These are phyloP conservation scores for Parazoanthus atlanticus DNA, from an alignment of 92 coral and sea anemone species.

Conservation along the genomic window DNA sequence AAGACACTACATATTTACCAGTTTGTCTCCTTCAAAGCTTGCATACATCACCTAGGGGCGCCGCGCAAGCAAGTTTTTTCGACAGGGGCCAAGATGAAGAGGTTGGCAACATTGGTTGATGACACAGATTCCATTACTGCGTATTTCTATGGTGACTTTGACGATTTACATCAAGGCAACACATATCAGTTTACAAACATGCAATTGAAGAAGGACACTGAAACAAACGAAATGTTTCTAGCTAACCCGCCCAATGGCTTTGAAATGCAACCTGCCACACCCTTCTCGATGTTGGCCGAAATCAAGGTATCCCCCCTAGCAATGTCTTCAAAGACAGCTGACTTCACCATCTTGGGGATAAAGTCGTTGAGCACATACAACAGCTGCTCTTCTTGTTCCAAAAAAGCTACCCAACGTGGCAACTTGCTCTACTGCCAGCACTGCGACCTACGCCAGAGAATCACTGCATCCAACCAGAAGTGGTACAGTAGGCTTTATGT, in stretches of 20 bases:
- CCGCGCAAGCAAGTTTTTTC: slow-evolving; percentile 33
- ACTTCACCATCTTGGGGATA: slow-evolving; percentile 53
- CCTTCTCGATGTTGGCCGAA: slow-evolving; percentile 50
- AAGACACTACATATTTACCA: slow-evolving; percentile 45
- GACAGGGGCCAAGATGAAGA: slow-evolving; percentile 48
- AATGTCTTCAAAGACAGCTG: slow-evolving; percentile 46
- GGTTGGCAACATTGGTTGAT: slow-evolving; percentile 47
- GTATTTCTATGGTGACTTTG: slow-evolving; percentile 44
- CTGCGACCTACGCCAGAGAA: slow-evolving; percentile 51
- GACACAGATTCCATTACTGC: slow-evolving; percentile 49
- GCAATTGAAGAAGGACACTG: slow-evolving; percentile 42
- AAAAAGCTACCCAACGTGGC: slow-evolving; percentile 51
- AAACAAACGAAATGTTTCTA: slow-evolving; percentile 45
- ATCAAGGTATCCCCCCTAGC: slow-evolving; percentile 51
- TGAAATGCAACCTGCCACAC: slow-evolving; percentile 51
- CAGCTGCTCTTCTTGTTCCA: slow-evolving; percentile 53
- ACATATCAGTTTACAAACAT: slow-evolving; percentile 44
- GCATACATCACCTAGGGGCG: slow-evolving; percentile 46
- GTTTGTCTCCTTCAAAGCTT: slow-evolving; percentile 45
- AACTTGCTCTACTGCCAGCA: slow-evolving; percentile 51
- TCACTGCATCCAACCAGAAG: slow-evolving; percentile 51
- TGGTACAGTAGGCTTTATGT: slow-evolving; percentile 53
- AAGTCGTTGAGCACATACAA: slow-evolving; percentile 51
- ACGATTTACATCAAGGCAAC: slow-evolving; percentile 42
- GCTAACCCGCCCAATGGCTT: slow-evolving; percentile 48